phyloP scores from a whole-genome alignment of 2,888 invertebrate species.

The Lomographa bimaculata region DNA sequence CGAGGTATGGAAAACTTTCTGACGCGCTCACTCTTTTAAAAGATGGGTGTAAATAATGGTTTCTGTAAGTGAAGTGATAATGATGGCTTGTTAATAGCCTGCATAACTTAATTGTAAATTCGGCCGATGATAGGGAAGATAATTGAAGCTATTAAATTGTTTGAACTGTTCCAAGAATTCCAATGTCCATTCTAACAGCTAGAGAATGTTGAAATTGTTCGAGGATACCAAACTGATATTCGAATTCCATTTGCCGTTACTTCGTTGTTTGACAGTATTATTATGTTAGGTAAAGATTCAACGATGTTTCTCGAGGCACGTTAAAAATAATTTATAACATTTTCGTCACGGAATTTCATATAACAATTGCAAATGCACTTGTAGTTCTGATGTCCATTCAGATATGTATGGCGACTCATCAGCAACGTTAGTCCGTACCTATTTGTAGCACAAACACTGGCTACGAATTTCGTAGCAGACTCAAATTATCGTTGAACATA shows the following conservation, averaged over 20 bases:
- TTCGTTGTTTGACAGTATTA: constrained; percentile 2
- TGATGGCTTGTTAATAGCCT: constrained; percentile 35
- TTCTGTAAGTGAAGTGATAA: constrained; percentile 28
- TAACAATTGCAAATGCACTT: too few species aligned
- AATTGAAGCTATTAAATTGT: constrained; percentile 8
- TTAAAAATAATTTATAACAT: too few species aligned
- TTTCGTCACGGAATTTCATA: too few species aligned
- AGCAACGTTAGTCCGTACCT: too few species aligned
- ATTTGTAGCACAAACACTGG: too few species aligned
- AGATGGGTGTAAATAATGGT: constrained; percentile 38
- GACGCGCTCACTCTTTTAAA: constrained; percentile 43
- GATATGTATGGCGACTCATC: too few species aligned
- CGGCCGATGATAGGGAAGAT: constrained; percentile 7
- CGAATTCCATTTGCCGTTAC: constrained; percentile 1
- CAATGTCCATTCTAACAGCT: constrained; percentile 2
- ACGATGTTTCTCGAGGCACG: too few species aligned
- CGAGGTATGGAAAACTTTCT: constrained; percentile 46
- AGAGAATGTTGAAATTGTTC: constrained; percentile 9
- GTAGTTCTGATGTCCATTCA: too few species aligned
- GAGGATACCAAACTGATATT: constrained; percentile 8
- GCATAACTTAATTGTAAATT: constrained; percentile 19
- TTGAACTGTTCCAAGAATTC: constrained; percentile 2
- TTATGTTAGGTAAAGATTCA: neutral
- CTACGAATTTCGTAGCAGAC: too few species aligned
- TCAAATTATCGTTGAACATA: too few species aligned